phyloP scores from a whole-genome alignment of 2,888 invertebrate genomes.

The Plutella xylostella region DNA sequence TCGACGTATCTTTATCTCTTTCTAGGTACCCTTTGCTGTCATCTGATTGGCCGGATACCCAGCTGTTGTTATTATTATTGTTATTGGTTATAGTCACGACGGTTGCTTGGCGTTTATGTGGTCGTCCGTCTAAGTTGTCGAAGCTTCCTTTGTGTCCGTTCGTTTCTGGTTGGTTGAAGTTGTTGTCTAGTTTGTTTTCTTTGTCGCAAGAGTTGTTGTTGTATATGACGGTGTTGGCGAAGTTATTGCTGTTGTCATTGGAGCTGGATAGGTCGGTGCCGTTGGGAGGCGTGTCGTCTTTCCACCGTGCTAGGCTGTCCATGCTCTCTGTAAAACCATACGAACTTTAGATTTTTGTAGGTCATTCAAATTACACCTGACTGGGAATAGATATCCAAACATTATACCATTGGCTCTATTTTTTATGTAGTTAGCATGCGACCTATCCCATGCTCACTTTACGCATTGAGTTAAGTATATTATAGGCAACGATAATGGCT shows the following conservation, averaged over 20 bases:
- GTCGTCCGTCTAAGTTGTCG: slow-evolving; percentile 39
- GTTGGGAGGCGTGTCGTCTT: slow-evolving; percentile 65
- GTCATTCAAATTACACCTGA: too few relatives aligned
- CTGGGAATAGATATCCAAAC: too few relatives aligned
- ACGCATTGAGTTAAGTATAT: too few relatives aligned
- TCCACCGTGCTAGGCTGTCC: slow-evolving; percentile 66
- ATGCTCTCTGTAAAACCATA: slow-evolving; percentile 48
- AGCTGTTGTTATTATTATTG: slow-evolving; percentile 62
- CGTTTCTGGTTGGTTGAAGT: slow-evolving; percentile 23
- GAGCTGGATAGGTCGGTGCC: slow-evolving; percentile 50
- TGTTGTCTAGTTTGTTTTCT: slow-evolving; percentile 42
- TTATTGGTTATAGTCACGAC: slow-evolving; percentile 61
- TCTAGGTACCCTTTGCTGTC: slow-evolving; percentile 62
- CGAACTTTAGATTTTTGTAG: too few relatives aligned
- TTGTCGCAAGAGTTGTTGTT: slow-evolving; percentile 42
- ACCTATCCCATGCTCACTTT: too few relatives aligned
- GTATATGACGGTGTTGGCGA: slow-evolving; percentile 59
- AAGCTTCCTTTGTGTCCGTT: slow-evolving; percentile 21
- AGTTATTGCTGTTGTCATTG: slow-evolving; percentile 44
- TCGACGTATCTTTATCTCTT: slow-evolving; percentile 56
- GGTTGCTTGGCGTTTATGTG: slow-evolving; percentile 55
- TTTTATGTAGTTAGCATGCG: too few relatives aligned
- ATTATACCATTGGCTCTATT: too few relatives aligned
- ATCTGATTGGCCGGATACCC: slow-evolving; percentile 63
- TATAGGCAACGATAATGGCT: too few relatives aligned